Conservation (phyloP, 2,113 vertebrate species). For the Neodon shergylaensis region DNA sequence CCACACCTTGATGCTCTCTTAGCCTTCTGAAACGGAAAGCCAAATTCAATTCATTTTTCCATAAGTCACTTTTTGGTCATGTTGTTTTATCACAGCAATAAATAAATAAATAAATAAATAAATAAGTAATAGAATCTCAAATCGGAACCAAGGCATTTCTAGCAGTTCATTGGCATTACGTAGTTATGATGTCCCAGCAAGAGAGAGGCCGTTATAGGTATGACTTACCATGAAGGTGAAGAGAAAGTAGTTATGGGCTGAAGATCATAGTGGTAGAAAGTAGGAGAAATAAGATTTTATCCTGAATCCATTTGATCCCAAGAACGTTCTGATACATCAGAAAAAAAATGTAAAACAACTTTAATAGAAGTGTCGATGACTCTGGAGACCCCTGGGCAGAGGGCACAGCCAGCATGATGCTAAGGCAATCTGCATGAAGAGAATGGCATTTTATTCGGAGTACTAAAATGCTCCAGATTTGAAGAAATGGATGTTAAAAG, state of each 20-base stretch:
- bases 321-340: neutral
- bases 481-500: neutral
- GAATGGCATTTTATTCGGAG: slow-evolving; percentile 27
- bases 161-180: neutral
- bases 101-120: neutral
- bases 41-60: neutral
- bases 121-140: neutral
- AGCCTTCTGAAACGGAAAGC: neutral
- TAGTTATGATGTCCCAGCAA: neutral
- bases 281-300: slow-evolving; percentile 1
- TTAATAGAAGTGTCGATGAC: neutral
- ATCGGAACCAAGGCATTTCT: neutral
- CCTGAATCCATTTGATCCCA: neutral
- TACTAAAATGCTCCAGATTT: slow-evolving; percentile 15
- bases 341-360: neutral
- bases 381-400: neutral
- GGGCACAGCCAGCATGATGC: neutral
- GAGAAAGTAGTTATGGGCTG: neutral
- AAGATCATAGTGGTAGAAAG: slow-evolving; percentile 2
- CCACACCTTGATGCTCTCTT: neutral
- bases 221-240: neutral
- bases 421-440: neutral
- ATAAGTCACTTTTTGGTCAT: neutral
- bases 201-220: neutral
- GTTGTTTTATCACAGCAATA: neutral